Percentiles rank a stretch among this genome's conserved stretches.
phyloP scores from a whole-genome alignment of 1,140 invertebrate species.

The Lineus longissimus region DNA sequence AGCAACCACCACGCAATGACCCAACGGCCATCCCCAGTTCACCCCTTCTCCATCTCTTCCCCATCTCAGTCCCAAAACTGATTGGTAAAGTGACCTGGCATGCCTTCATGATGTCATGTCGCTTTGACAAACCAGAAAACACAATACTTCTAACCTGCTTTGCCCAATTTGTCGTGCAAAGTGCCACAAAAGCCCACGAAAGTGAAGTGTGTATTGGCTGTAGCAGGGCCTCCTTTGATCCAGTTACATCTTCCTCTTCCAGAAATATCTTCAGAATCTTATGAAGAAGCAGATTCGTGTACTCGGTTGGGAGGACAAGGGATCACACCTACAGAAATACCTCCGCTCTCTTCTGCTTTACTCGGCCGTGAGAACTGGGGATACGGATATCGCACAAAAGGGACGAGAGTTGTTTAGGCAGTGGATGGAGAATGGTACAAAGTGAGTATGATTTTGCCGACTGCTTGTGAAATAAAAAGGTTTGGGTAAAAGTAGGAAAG shows the following conservation, averaged over 20 bases:
- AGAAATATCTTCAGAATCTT: not conserved
- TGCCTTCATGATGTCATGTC: too few relatives aligned
- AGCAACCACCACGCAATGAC: not conserved
- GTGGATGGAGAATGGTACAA: not conserved
- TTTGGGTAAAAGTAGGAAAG: too few relatives aligned
- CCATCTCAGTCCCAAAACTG: not conserved
- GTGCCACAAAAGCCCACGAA: too few relatives aligned
- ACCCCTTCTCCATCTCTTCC: too few relatives aligned
- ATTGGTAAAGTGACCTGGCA: too few relatives aligned
- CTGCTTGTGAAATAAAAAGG: too few relatives aligned
- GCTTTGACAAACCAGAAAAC: too few relatives aligned
- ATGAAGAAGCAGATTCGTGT: not conserved
- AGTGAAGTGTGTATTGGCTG: too few relatives aligned
- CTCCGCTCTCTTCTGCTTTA: not conserved
- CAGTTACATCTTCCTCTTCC: too few relatives aligned
- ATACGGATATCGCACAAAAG: not conserved
- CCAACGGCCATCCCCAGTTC: not conserved
- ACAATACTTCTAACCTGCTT: too few relatives aligned
- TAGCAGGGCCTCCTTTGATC: too few relatives aligned
- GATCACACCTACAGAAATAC: not conserved
- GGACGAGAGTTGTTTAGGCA: not conserved
- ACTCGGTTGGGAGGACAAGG: not conserved
- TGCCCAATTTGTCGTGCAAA: too few relatives aligned
- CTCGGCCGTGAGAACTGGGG: not conserved
- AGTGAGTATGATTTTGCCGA: not conserved